Evolutionary conservation across 2,113 vertebrate species (phyloP).

Genomic region (Plotosus lineatus): DNA sequence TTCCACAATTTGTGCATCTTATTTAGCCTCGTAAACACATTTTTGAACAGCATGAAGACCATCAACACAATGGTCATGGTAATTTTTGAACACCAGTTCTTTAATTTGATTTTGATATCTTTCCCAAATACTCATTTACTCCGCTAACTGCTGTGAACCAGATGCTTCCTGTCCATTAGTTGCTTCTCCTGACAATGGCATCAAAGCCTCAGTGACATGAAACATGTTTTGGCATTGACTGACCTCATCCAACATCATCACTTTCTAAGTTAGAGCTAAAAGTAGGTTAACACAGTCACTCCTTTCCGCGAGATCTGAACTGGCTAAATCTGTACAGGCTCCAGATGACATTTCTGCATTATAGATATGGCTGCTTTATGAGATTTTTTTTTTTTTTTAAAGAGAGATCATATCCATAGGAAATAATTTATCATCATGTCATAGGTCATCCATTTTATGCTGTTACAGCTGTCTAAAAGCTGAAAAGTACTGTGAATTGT

Average conservation of each 20-base stretch:
- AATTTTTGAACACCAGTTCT: too few relatives aligned
- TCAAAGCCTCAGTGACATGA: not conserved
- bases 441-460: constrained; percentile 56
- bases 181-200: not conserved
- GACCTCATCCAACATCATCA: not conserved
- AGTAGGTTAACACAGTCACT: not conserved
- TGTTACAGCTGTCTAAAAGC: constrained; percentile 31
- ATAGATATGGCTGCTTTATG: constrained; percentile 29
- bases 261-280: constrained; percentile 13
- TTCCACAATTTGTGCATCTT: too few relatives aligned
- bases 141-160: not conserved
- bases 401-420: constrained; percentile 33
- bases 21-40: too few relatives aligned
- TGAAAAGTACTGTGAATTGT: not conserved
- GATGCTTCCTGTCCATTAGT: not conserved
- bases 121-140: constrained; percentile 24
- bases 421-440: constrained; percentile 33
- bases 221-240: constrained; percentile 4
- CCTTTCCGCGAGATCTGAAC: not conserved
- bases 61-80: too few relatives aligned
- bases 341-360: constrained; percentile 25
- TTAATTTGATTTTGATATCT: constrained; percentile 31
- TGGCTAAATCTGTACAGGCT: constrained; percentile 10
- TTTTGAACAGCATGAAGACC: too few relatives aligned
- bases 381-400: too few relatives aligned